These are phyloP conservation scores for Alloscopus bannaensis DNA, from an alignment of 2,888 invertebrate species.

Conservation along the genomic window DNA sequence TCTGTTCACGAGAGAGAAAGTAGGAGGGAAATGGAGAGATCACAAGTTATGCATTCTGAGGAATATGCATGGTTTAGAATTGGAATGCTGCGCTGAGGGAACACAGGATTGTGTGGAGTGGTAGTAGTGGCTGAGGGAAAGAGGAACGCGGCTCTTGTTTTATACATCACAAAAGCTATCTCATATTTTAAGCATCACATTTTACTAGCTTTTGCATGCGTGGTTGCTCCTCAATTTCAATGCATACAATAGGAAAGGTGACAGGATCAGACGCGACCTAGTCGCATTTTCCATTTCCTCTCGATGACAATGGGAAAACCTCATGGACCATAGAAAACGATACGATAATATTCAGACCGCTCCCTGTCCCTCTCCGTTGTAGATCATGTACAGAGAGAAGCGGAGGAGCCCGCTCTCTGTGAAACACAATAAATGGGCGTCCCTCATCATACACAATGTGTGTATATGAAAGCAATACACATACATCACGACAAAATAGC, in stretches of 20 bases:
- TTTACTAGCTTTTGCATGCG: conserved; percentile 53
- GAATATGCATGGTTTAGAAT: too few species aligned
- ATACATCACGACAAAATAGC: neutral
- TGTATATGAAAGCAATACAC: too few species aligned
- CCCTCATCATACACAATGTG: too few species aligned
- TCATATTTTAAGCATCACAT: conserved; percentile 54
- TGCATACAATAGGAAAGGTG: conserved; percentile 53
- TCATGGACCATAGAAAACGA: conserved; percentile 32
- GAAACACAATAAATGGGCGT: too few species aligned
- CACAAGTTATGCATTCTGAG: conserved; percentile 36
- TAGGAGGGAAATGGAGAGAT: conserved; percentile 26
- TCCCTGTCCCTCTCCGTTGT: neutral
- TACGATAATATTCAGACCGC: conserved; percentile 30
- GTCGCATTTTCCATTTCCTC: conserved; percentile 57
- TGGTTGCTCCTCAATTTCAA: conserved; percentile 53
- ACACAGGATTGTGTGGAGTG: too few species aligned
- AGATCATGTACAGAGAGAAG: neutral
- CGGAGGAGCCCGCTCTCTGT: too few species aligned
- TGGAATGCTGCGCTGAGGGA: too few species aligned
- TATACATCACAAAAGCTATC: conserved; percentile 46
- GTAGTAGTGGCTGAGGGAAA: neutral
- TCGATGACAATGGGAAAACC: conserved; percentile 18
- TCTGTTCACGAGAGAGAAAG: neutral
- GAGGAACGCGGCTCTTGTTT: conserved; percentile 20
- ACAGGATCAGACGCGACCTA: conserved; percentile 52